Evolutionary conservation across 2,888 invertebrate genomes (phyloP).

Genomic region (Lamellibrachia satsuma): DNA sequence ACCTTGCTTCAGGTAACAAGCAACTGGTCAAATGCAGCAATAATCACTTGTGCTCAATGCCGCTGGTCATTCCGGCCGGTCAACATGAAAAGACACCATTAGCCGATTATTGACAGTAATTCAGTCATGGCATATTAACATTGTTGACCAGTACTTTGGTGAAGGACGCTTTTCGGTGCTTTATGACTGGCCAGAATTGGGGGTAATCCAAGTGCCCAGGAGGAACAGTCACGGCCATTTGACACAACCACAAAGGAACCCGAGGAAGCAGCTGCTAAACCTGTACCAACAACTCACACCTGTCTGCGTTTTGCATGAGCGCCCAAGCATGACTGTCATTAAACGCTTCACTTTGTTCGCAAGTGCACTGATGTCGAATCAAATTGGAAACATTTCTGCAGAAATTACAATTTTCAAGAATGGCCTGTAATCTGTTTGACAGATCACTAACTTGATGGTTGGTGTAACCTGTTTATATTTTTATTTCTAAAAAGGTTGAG

Average conservation of each 20-base stretch:
- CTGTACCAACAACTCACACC: not conserved
- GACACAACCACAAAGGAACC: not conserved
- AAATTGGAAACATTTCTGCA: not conserved
- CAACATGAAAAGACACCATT: not conserved
- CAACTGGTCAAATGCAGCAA: not conserved
- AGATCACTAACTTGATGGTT: not conserved
- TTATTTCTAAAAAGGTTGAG: not conserved
- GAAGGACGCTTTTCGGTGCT: not conserved
- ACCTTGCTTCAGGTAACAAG: not conserved
- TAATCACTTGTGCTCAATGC: not conserved
- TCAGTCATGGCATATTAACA: not conserved
- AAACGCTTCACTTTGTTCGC: not conserved
- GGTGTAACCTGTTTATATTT: not conserved
- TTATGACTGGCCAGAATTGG: not conserved
- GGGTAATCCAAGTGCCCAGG: not conserved
- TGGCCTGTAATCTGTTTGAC: not conserved
- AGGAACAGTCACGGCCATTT: not conserved
- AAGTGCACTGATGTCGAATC: not conserved
- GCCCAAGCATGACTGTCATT: not conserved
- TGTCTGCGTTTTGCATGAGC: not conserved
- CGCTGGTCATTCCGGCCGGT: not conserved
- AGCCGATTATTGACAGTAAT: not conserved
- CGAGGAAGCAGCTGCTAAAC: slow-evolving; percentile 12
- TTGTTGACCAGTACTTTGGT: not conserved
- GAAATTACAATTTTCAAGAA: not conserved